These are phyloP conservation scores for Scomber japonicus DNA, from an alignment of 2,113 vertebrate genomes.

Conservation along the genomic window DNA sequence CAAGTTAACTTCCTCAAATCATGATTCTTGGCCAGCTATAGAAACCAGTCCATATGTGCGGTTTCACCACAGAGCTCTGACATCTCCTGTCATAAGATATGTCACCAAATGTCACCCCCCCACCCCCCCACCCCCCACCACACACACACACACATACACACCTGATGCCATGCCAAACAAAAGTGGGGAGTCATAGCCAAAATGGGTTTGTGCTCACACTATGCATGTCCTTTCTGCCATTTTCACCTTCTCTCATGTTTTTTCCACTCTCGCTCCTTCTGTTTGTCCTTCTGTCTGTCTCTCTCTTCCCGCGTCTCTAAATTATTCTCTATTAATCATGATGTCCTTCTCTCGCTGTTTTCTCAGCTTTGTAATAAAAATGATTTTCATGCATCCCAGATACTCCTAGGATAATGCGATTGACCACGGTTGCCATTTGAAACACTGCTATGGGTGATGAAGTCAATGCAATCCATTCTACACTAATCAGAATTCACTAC, in stretches of 20 bases:
- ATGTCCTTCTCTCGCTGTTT: slow-evolving; percentile 23
- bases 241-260: slow-evolving; percentile 33
- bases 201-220: slow-evolving; percentile 37
- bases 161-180: slow-evolving; percentile 51
- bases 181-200: slow-evolving; percentile 46
- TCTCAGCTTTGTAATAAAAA: slow-evolving; percentile 19
- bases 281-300: slow-evolving; percentile 36
- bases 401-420: slow-evolving; percentile 36
- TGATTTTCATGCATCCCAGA: slow-evolving; percentile 25
- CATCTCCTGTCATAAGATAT: slow-evolving; percentile 68
- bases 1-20: slow-evolving; percentile 14
- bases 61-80: slow-evolving; percentile 72
- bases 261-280: slow-evolving; percentile 24
- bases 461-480: slow-evolving; percentile 63
- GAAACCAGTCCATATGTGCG: slow-evolving; percentile 70
- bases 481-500: slow-evolving; percentile 63
- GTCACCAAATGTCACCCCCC: slow-evolving; percentile 65
- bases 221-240: slow-evolving; percentile 38
- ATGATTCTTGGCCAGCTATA: slow-evolving; percentile 32
- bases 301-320: not conserved
- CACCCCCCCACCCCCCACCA: slow-evolving; percentile 38
- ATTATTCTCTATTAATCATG: not conserved
- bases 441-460: slow-evolving; percentile 47
- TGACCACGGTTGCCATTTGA: slow-evolving; percentile 47
- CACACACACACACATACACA: not conserved